Base-by-base conservation (phyloP, 2,797 vertebrate genomes). In the Leucoraja ocellata region DNA sequence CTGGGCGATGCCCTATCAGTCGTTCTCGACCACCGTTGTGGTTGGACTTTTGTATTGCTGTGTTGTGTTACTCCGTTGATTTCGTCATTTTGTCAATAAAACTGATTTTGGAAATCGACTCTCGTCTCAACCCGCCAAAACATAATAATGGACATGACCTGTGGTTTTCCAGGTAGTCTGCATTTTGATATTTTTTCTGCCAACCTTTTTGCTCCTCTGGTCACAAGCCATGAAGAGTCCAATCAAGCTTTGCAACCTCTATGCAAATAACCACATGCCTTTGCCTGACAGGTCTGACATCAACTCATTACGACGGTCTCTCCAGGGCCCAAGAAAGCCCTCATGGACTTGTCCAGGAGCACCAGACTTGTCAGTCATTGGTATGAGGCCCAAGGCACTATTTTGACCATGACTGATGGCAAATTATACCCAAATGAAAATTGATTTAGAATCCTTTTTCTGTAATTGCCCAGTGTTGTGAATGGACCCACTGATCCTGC, bases 381-480 rank as follows among this genome's bases (percentile, higher is more conserved):
- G 32, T 65, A 91, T 28, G 39, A 74, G 90, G 65, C 90, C 90
- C 18, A 54, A 91, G 68, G 90, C 71, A 91, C 90, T 36, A 36
- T 28, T 73, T 54, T 73, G 71, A 54, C 68, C 90, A 91, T 91
- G 90, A 91, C 90, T 46, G 71, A 91, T 4, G 9, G 36, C 65
- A 73, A 63, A 73, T 46, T 91, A 71, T 39, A 91, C 32, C 65
- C 68, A 91, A 54, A 25, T 39, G 68, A 74, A 91, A 88, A 88
- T 88, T 88, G 84, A 88, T 88, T 88, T 88, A 9, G 84, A 63
- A 68, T 88, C 28, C 21, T 88, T 88, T 68, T 88, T 68, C n/a
- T 68, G 84, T 65, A 88, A 88, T 88, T 68, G 61, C 63, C 68
- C 28, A 32, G 61, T 32, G 32, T 88, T 21, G 84, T 68, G 61